Evolutionary conservation across 1,140 invertebrate genomes (phyloP).

Genomic region (Monomorium pharaonis): DNA sequence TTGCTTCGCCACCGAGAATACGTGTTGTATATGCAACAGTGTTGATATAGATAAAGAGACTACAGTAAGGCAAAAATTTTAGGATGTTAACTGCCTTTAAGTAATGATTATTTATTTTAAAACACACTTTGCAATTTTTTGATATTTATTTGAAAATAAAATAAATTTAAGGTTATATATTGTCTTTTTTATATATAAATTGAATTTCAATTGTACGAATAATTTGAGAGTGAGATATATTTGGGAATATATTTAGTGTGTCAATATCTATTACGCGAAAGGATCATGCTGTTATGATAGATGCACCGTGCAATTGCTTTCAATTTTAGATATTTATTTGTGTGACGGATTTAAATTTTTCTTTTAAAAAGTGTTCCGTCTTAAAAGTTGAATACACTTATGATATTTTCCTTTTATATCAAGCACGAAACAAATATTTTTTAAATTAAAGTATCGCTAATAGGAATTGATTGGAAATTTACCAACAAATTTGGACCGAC

Average conservation of each 20-base stretch:
- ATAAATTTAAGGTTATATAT: background rate
- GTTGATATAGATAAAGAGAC: background rate
- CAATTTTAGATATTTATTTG: slow-evolving; percentile 14
- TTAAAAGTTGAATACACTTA: background rate
- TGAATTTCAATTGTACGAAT: slow-evolving; percentile 2
- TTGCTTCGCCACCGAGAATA: slow-evolving; percentile 4
- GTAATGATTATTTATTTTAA: background rate
- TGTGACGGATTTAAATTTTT: background rate
- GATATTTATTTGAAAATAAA: background rate
- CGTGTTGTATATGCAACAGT: background rate
- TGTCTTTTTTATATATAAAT: background rate
- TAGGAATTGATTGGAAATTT: slow-evolving; percentile 28
- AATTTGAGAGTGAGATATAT: slow-evolving; percentile 1
- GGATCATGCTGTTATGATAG: background rate
- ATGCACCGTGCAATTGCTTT: background rate
- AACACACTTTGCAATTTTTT: background rate
- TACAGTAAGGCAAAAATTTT: background rate
- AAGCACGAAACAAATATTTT: background rate
- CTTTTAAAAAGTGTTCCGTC: background rate
- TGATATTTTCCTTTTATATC: background rate
- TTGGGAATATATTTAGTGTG: slow-evolving; percentile 1
- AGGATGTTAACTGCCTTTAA: background rate
- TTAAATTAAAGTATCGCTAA: background rate
- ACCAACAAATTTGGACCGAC: background rate
- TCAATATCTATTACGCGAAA: background rate